Evolutionary conservation across 1,140 invertebrate genomes (phyloP).

Genomic region (Babylonia areolata): DNA sequence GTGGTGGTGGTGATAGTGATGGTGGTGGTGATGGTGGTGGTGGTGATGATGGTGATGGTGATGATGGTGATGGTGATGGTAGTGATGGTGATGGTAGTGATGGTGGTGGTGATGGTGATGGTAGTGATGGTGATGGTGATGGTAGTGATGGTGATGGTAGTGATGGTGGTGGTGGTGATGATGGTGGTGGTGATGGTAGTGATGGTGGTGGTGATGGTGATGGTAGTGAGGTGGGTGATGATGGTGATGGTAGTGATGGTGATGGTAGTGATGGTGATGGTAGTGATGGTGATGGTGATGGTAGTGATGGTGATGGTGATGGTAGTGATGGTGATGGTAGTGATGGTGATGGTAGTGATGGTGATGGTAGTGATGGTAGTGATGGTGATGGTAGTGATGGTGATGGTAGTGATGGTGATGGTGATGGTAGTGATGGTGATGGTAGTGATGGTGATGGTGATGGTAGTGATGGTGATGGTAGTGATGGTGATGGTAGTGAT

Average conservation of each 20-base stretch:
- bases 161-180: constrained; percentile 11
- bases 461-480: no score
- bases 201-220: constrained; percentile 10
- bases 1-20: not conserved
- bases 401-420: no score
- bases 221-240: no score
- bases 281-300: constrained; percentile 11
- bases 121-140: constrained; percentile 1
- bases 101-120: not conserved
- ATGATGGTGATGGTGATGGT: constrained; percentile 12
- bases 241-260: no score
- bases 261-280: not conserved
- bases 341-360: no score
- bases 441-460: no score
- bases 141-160: constrained; percentile 11
- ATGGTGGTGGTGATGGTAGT: constrained; percentile 11
- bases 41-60: constrained; percentile 11
- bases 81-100: not conserved
- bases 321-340: no score
- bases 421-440: no score
- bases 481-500: no score
- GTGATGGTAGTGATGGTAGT: no score
- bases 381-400: no score
- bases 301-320: no score
- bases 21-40: constrained; percentile 10